phyloP scores from a whole-genome alignment of 2,888 invertebrate genomes.

The Sinotaia quadrata region DNA sequence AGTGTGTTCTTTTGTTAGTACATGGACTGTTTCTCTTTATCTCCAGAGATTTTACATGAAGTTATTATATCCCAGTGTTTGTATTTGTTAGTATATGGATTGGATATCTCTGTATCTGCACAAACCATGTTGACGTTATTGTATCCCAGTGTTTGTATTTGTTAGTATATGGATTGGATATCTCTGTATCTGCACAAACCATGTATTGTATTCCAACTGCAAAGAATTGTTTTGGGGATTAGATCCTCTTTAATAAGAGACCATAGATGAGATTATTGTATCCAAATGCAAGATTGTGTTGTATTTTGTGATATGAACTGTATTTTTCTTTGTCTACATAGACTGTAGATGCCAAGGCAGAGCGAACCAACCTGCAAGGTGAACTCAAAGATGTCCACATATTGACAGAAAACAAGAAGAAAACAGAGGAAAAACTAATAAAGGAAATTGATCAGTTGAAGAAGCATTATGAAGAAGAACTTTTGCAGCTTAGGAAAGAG shows the following conservation, averaged over 20 bases:
- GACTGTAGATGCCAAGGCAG: conserved; percentile 54
- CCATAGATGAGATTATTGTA: background rate
- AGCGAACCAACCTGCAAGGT: conserved; percentile 41
- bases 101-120: background rate
- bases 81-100: too few species aligned
- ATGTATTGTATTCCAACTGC: too few species aligned
- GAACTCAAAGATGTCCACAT: conserved; percentile 50
- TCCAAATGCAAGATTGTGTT: too few species aligned
- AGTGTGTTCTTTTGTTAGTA: too few species aligned
- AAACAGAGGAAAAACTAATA: conserved; percentile 47
- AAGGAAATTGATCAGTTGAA: conserved; percentile 44
- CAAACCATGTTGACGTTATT: background rate
- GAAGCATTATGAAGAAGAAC: conserved; percentile 46
- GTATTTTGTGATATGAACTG: too few species aligned
- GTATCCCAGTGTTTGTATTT: background rate
- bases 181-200: background rate
- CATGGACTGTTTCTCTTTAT: background rate
- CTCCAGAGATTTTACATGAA: background rate
- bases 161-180: too few species aligned
- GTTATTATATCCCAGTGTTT: background rate
- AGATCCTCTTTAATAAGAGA: too few species aligned
- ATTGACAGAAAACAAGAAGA: conserved; percentile 45
- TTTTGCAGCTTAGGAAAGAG: conserved; percentile 47
- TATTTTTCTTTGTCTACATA: conserved; percentile 25
- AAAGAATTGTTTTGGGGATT: too few species aligned